phyloP scores from a whole-genome alignment of 1,140 invertebrate genomes.

The Daktulosphaira vitifoliae region DNA sequence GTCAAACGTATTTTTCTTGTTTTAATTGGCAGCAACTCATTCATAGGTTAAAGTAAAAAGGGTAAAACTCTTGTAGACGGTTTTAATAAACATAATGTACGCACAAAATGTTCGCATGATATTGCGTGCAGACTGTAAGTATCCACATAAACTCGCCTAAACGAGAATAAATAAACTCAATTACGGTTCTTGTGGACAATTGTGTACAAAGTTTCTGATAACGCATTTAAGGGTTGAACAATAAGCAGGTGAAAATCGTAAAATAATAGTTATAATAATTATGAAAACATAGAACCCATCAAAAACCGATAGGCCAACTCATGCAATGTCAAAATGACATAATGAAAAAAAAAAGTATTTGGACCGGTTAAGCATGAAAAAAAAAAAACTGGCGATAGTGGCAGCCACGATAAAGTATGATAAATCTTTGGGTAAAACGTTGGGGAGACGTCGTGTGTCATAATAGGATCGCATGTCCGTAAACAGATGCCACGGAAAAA shows the following conservation, averaged over 20 bases:
- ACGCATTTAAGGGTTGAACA: no score
- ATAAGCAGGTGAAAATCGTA: slow-evolving; percentile 20
- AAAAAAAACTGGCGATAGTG: not conserved
- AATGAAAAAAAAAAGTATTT: not conserved
- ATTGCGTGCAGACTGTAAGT: slow-evolving; percentile 7
- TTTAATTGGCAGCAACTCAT: slow-evolving; percentile 15
- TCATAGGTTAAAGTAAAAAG: no score
- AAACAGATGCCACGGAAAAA: slow-evolving; percentile 21
- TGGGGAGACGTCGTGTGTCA: slow-evolving; percentile 12
- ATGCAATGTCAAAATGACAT: slow-evolving; percentile 1
- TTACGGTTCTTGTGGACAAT: no score
- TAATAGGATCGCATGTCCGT: slow-evolving; percentile 25
- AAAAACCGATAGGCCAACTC: not conserved
- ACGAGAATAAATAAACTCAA: no score
- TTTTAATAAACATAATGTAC: no score
- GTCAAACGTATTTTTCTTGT: not conserved
- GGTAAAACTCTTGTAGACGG: no score
- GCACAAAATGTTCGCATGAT: not conserved
- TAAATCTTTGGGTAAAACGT: slow-evolving; percentile 21
- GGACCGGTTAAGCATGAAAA: slow-evolving; percentile 2
- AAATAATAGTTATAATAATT: not conserved
- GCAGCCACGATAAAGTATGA: slow-evolving; percentile 1
- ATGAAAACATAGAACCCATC: not conserved
- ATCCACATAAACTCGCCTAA: not conserved
- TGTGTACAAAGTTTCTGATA: no score